Conservation (phyloP, 2,888 invertebrate species). For the Eurytoma californica region DNA sequence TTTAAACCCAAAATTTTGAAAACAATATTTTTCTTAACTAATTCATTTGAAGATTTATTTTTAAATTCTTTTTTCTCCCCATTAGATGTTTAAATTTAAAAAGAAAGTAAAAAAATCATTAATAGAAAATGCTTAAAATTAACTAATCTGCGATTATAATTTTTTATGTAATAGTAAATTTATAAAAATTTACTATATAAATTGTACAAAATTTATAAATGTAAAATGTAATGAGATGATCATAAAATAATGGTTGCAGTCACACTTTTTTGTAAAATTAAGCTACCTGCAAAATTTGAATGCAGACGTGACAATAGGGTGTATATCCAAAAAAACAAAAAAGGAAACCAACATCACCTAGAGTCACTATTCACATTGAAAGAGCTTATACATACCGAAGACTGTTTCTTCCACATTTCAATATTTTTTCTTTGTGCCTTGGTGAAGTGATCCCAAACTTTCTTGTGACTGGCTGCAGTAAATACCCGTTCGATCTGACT, state of each 20-base stretch:
- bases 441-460: slow-evolving; percentile 99
- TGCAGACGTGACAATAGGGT: not conserved
- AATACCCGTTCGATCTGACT: slow-evolving; percentile 99
- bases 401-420: slow-evolving; percentile 97
- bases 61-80: too few relatives aligned
- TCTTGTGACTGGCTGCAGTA: slow-evolving; percentile 96
- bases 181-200: too few relatives aligned
- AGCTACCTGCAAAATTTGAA: too few relatives aligned
- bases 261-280: not conserved
- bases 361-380: slow-evolving; percentile 50
- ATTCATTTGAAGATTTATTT: too few relatives aligned
- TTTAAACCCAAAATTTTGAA: slow-evolving; percentile 22
- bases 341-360: slow-evolving; percentile 49
- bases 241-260: not conserved
- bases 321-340: slow-evolving; percentile 32
- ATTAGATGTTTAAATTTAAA: too few relatives aligned
- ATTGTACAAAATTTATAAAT: too few relatives aligned
- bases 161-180: too few relatives aligned
- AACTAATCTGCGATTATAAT: too few relatives aligned
- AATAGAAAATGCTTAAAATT: too few relatives aligned
- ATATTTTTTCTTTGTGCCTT: slow-evolving; percentile 99
- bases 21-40: slow-evolving; percentile 8
- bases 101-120: too few relatives aligned
- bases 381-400: slow-evolving; percentile 84
- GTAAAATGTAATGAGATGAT: not conserved